Percentiles rank a stretch among this genome's conserved stretches.
These are phyloP conservation scores for Acanthurus lineatus DNA, from an alignment of 2,797 vertebrate genomes.

Conservation along the genomic window DNA sequence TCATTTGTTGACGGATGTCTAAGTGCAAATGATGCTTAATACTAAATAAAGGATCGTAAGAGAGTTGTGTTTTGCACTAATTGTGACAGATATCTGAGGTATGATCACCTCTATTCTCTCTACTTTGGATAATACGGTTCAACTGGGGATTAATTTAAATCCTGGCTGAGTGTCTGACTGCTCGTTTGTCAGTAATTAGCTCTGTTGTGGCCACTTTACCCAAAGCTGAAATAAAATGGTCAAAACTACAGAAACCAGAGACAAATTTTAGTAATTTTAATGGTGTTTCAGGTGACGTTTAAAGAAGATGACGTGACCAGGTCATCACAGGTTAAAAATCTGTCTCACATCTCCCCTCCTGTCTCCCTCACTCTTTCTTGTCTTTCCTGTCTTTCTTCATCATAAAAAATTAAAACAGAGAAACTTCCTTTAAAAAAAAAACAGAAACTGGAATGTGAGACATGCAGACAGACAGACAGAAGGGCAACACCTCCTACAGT, in stretches of 20 bases:
- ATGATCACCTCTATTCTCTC: constrained; percentile 36
- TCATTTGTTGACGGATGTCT: background rate
- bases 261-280: background rate
- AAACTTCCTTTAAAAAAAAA: background rate
- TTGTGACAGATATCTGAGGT: background rate
- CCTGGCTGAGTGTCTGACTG: constrained; percentile 23
- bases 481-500: constrained; percentile 55
- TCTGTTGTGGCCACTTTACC: background rate
- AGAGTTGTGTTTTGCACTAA: background rate
- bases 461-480: constrained; percentile 37
- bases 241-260: background rate
- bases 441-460: constrained; percentile 45
- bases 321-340: too few species aligned
- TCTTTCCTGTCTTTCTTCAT: background rate
- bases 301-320: background rate
- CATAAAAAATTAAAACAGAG: constrained; percentile 7
- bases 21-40: background rate
- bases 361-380: background rate
- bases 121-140: constrained; percentile 32
- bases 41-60: too few species aligned
- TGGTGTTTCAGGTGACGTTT: too few species aligned
- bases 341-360: background rate
- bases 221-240: background rate
- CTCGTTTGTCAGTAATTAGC: background rate
- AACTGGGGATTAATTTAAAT: constrained; percentile 33